These are phyloP conservation scores for Montipora foliosa DNA, from an alignment of 64 coral and sea anemone species.

Conservation along the genomic window DNA sequence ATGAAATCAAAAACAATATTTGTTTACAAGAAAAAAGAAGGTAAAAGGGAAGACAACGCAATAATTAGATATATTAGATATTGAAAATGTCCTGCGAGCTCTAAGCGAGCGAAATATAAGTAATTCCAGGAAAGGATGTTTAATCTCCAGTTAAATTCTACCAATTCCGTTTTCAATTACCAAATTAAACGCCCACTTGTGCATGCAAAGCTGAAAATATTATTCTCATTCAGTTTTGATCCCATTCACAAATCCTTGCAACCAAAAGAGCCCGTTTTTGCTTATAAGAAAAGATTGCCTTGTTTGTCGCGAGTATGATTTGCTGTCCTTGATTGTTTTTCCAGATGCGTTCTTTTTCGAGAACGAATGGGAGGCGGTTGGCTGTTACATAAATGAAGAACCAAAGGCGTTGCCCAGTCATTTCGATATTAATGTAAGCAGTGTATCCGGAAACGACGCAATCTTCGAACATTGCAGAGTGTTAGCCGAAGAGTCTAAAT, in stretches of 20 bases:
- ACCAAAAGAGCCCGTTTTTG: neutral
- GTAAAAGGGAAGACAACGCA: neutral
- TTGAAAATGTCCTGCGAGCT: too few relatives aligned
- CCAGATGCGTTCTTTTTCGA: neutral
- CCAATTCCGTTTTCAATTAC: too few relatives aligned
- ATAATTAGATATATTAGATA: neutral
- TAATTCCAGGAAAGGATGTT: too few relatives aligned
- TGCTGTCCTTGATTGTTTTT: neutral
- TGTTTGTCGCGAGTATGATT: neutral
- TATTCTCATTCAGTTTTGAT: too few relatives aligned
- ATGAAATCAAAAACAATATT: neutral
- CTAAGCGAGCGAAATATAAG: too few relatives aligned
- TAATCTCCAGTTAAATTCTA: too few relatives aligned
- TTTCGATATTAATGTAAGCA: neutral
- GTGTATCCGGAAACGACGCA: neutral
- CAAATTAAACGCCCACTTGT: too few relatives aligned
- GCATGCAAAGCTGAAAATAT: too few relatives aligned
- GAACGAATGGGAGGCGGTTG: neutral
- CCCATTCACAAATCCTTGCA: too few relatives aligned
- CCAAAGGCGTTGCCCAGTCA: neutral
- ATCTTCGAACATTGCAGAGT: neutral
- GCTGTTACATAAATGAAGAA: constrained; percentile 2
- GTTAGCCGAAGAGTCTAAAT: neutral
- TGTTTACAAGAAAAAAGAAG: constrained; percentile 1
- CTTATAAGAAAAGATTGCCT: too few relatives aligned